Evolutionary conservation across 2,888 invertebrate genomes (phyloP).

Genomic region (Imbricaverruca yamaguchii): DNA sequence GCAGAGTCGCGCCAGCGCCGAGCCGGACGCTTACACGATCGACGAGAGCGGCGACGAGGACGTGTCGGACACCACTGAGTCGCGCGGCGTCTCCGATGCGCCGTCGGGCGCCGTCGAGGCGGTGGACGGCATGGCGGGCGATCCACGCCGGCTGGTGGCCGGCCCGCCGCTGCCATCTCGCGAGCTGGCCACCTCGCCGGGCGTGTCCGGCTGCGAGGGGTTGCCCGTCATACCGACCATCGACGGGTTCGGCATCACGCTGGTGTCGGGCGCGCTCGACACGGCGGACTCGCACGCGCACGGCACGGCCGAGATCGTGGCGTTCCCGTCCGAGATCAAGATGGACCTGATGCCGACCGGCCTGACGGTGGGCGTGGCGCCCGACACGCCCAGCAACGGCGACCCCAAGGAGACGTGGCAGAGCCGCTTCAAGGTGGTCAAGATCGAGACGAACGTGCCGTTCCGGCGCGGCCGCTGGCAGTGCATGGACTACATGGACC

Average conservation of each 20-base stretch:
- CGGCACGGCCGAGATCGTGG: conserved; percentile 12
- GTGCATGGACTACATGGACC: conserved; percentile 89
- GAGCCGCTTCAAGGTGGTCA: conserved; percentile 81
- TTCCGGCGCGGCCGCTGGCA: conserved; percentile 87
- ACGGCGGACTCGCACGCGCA: not conserved
- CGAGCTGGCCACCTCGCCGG: conserved; percentile 6
- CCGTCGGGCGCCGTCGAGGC: not conserved
- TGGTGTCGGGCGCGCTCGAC: conserved; percentile 9
- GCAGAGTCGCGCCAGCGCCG: conserved; percentile 18
- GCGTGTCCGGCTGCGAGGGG: not conserved
- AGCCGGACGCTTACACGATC: conserved; percentile 14
- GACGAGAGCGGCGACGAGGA: conserved; percentile 21
- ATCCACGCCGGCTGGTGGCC: not conserved
- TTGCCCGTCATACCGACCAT: conserved; percentile 22
- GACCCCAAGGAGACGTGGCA: conserved; percentile 24
- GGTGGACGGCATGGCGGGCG: not conserved
- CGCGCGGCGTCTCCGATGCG: not conserved
- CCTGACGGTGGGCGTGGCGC: conserved; percentile 4
- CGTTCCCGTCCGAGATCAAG: conserved; percentile 17
- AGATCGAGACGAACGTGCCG: conserved; percentile 91
- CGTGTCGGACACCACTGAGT: not conserved
- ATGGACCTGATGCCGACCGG: conserved; percentile 1
- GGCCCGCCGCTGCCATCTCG: not conserved
- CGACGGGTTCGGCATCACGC: conserved; percentile 22
- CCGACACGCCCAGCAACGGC: not conserved